Conservation (phyloP, 2,797 vertebrate species). For the Morelia viridis region DNA sequence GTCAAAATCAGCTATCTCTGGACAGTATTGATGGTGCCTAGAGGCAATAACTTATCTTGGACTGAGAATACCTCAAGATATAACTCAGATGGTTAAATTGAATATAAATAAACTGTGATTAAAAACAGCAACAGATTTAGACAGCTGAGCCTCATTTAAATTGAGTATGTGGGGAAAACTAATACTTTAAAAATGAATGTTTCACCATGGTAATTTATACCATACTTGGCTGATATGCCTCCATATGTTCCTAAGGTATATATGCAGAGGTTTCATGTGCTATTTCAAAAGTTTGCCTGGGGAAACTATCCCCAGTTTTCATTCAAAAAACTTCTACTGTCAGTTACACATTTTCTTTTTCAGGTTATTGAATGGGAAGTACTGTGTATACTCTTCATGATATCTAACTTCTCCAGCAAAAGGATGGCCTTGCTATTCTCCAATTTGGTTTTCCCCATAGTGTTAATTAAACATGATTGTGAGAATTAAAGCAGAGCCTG, state of each 20-base stretch:
- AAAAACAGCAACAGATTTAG: neutral
- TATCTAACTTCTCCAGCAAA: no score
- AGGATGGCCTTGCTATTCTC: no score
- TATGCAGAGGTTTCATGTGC: neutral
- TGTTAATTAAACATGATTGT: no score
- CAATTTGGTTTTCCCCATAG: no score
- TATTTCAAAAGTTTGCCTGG: neutral
- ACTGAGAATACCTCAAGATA: neutral
- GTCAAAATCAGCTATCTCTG: neutral
- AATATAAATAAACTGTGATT: neutral
- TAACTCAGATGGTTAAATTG: neutral
- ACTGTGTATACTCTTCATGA: no score
- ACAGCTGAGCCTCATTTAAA: neutral
- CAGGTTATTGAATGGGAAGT: neutral
- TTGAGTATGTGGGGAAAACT: neutral
- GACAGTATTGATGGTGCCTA: neutral
- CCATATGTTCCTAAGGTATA: neutral
- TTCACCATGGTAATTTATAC: neutral
- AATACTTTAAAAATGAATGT: neutral
- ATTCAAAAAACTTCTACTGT: neutral
- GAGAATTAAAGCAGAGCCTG: no score
- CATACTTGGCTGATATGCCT: neutral
- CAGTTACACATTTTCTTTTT: neutral
- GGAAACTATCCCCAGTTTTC: neutral
- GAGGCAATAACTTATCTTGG: neutral